phyloP scores from a whole-genome alignment of 2,888 invertebrate genomes.

The Tortrix viridana region DNA sequence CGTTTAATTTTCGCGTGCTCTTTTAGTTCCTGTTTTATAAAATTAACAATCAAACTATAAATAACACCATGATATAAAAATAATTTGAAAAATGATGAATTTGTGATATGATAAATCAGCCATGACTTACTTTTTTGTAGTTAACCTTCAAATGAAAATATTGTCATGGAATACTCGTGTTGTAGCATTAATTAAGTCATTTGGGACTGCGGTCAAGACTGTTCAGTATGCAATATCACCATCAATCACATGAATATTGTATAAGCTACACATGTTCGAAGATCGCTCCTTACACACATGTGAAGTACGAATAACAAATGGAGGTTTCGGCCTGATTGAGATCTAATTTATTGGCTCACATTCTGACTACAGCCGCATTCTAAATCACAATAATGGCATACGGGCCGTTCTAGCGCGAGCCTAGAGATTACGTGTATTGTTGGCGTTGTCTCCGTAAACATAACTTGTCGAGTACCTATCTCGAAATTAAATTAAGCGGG shows the following conservation, averaged over 20 bases:
- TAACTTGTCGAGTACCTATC: conserved; percentile 40
- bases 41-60: no score
- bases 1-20: no score
- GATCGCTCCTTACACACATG: conserved; percentile 38
- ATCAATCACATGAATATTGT: conserved; percentile 40
- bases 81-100: no score
- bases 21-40: no score
- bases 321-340: conserved; percentile 76
- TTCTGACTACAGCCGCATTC: conserved; percentile 72
- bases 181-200: conserved; percentile 2
- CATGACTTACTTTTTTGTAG: no score
- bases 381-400: conserved; percentile 78
- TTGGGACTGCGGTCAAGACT: conserved; percentile 15
- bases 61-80: no score
- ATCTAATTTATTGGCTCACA: conserved; percentile 80
- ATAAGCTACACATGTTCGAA: conserved; percentile 38
- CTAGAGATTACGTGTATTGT: conserved; percentile 64
- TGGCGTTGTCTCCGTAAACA: conserved; percentile 53
- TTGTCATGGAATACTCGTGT: not conserved
- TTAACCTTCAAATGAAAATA: not conserved
- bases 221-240: conserved; percentile 34
- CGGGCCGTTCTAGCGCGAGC: conserved; percentile 62
- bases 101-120: no score
- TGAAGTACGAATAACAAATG: conserved; percentile 66
- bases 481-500: conserved; percentile 39